Conservation (phyloP, 2,888 invertebrate species). For the Macrophya alboannulata region DNA sequence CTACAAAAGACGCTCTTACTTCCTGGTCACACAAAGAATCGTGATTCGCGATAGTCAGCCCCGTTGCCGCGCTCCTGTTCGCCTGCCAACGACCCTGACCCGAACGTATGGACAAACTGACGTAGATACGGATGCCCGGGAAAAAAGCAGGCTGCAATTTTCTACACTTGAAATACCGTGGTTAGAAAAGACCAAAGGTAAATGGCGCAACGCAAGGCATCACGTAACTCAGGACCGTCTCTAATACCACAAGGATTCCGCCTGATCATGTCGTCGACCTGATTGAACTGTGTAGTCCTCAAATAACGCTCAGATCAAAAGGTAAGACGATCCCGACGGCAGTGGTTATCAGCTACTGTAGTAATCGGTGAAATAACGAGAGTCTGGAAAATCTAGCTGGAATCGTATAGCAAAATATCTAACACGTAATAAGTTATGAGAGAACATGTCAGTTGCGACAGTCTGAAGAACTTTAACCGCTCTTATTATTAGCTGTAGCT, state of each 20-base stretch:
- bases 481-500: not conserved
- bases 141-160: constrained; percentile 31
- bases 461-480: not conserved
- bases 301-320: constrained; percentile 23
- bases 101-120: constrained; percentile 22
- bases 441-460: not conserved
- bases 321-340: not conserved
- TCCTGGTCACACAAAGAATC: constrained; percentile 52
- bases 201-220: constrained; percentile 15
- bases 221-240: constrained; percentile 39
- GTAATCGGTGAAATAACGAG: not conserved
- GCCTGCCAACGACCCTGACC: constrained; percentile 38
- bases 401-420: not conserved
- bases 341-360: not conserved
- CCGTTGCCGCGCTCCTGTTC: constrained; percentile 36
- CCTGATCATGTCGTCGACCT: constrained; percentile 25
- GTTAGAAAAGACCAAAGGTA: constrained; percentile 27
- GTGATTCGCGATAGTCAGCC: constrained; percentile 53
- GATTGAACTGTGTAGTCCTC: constrained; percentile 12
- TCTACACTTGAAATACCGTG: constrained; percentile 39
- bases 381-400: not conserved
- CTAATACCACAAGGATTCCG: constrained; percentile 36
- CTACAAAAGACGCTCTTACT: constrained; percentile 47
- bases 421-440: not conserved
- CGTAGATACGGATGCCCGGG: constrained; percentile 5